A percentile compares a stretch with the other conserved stretches of the same genome.
These are phyloP conservation scores for Cyrtorhinus lividipennis DNA, from an alignment of 1,140 invertebrate genomes.

Conservation along the genomic window DNA sequence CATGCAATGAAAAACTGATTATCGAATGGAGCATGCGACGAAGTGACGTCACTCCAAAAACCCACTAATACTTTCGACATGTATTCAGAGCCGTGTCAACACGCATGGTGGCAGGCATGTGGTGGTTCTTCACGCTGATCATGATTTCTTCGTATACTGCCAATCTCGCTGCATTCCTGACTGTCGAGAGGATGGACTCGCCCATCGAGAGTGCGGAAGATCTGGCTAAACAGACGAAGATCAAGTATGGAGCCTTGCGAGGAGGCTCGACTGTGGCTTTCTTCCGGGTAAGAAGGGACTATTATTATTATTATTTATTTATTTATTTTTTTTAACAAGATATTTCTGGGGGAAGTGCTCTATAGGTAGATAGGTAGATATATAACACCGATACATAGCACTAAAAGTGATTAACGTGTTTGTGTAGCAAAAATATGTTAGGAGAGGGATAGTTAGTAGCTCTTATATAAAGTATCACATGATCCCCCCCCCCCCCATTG, in stretches of 20 bases:
- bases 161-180: slow-evolving; percentile 92
- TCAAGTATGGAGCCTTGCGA: slow-evolving; percentile 88
- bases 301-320: neutral
- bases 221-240: slow-evolving; percentile 88
- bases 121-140: slow-evolving; percentile 97
- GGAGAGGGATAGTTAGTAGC: no score
- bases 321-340: neutral
- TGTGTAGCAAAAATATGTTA: no score
- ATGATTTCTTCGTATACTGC: slow-evolving; percentile 98
- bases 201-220: slow-evolving; percentile 93
- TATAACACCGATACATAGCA: neutral
- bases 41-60: no score
- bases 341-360: neutral
- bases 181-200: slow-evolving; percentile 89
- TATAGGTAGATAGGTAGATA: neutral
- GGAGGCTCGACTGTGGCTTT: slow-evolving; percentile 85
- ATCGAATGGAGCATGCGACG: no score
- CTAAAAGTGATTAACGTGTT: no score
- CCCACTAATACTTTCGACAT: no score
- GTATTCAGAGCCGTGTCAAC: slow-evolving; percentile 61
- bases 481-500: no score
- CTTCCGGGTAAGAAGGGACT: slow-evolving; percentile 56
- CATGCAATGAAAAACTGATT: no score
- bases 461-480: no score
- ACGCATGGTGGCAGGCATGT: slow-evolving; percentile 79